Conservation (phyloP, 2,888 invertebrate species). For the Lasioglossum marginatum region DNA sequence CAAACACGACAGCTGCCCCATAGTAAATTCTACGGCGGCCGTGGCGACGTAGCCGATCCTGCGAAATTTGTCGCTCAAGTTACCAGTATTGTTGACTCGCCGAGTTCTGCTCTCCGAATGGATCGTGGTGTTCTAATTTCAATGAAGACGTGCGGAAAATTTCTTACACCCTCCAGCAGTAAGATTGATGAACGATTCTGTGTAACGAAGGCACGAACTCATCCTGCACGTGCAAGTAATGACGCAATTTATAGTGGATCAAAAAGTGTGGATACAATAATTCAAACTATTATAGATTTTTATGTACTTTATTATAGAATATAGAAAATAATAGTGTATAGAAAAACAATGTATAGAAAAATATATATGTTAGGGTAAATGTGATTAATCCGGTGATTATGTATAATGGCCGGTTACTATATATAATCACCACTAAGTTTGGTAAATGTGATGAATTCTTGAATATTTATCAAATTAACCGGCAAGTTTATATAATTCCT, state of each 20-base stretch:
- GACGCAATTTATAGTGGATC: neutral
- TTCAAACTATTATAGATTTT: too few relatives aligned
- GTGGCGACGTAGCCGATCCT: slow-evolving; percentile 16
- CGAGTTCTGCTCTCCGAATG: neutral
- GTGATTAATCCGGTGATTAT: too few relatives aligned
- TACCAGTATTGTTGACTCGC: neutral
- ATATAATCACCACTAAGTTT: too few relatives aligned
- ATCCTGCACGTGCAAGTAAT: neutral
- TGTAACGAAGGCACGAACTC: neutral
- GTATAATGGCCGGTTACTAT: too few relatives aligned
- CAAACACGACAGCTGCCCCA: slow-evolving; percentile 52
- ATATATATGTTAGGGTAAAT: too few relatives aligned
- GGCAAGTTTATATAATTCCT: too few relatives aligned
- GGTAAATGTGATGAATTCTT: too few relatives aligned
- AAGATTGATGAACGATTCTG: neutral
- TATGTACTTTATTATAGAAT: too few relatives aligned
- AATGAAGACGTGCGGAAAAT: slow-evolving; percentile 1
- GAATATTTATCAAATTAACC: too few relatives aligned
- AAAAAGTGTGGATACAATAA: neutral
- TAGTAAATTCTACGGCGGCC: slow-evolving; percentile 13
- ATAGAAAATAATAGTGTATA: too few relatives aligned
- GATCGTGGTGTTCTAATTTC: neutral
- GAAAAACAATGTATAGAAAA: too few relatives aligned
- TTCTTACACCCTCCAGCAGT: neutral
- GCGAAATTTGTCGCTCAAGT: neutral